Base-by-base conservation (phyloP, 53 echinoderm and acorn worm genomes). In the Paracentrotus lividus region DNA sequence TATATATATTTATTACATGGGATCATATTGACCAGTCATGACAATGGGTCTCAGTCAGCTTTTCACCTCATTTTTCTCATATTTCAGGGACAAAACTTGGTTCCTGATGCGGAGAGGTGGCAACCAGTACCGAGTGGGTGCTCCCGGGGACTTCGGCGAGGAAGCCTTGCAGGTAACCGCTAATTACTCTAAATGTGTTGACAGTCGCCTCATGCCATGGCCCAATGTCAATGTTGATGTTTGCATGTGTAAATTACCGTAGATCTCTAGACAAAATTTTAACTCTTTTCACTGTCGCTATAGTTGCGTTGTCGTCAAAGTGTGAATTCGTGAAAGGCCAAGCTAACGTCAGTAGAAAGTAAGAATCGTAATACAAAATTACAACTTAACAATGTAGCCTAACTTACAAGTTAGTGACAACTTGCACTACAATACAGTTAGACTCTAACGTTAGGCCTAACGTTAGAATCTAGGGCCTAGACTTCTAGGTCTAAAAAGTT, bases 21-120 rank as follows among this genome's bases (percentile, higher is more conserved):
- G 86, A 86, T 86, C 55, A 86, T 55, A 55, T 56, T 86, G 34
- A 86, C 31, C 89, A 89, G 89, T 42, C 56, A 87, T 65, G 84
- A 91, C 88, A 15, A 88, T 95, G 78, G 85, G 96, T 93, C 67
- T 97, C 10, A 94, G 97, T 93, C 97, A 97, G 56, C 91, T 97
- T 88, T 86, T 97, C 84, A 96, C 97, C 47, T 97, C 97, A 85
- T 92, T 97, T 59, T 97, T 97, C 95, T 96, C 95, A 57, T 97
- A 85, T 93, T 97, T 95, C 93, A 97, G 97, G 77, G 97, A 97
- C 77, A 97, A 94, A 86, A 94, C 95, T 77, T 94, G 95, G 93
- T 97, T 95, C 94, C 94, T 97, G 84, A 97, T 94, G 95, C 85
- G 95, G 88, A 91, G 97, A 49, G 94, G 94, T 64, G 92, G 78